A percentile compares a stretch with the other conserved stretches of the same genome.
These are phyloP conservation scores for Coregonus sp. DNA, from an alignment of 2,797 vertebrate species.

Conservation along the genomic window DNA sequence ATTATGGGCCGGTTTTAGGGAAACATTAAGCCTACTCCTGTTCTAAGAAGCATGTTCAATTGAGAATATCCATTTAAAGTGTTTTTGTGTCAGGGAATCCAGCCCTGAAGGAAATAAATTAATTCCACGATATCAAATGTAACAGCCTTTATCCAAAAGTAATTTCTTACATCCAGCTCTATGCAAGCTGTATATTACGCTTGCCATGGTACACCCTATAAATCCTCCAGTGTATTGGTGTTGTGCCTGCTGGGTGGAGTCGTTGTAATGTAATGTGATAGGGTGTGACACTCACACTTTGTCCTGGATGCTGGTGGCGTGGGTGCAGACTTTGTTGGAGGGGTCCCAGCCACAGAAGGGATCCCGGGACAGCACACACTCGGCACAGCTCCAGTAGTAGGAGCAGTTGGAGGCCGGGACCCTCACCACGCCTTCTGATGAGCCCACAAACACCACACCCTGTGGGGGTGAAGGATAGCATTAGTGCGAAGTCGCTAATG, in stretches of 20 bases:
- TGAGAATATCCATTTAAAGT: too few species aligned
- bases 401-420: conserved; percentile 87
- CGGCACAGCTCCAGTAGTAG: conserved; percentile 82
- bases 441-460: conserved; percentile 82
- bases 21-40: too few species aligned
- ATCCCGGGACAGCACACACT: conserved; percentile 88
- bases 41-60: too few species aligned
- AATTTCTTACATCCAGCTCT: too few species aligned
- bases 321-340: conserved; percentile 53
- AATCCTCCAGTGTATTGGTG: background rate
- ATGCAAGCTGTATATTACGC: too few species aligned
- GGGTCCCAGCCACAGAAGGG: conserved; percentile 90
- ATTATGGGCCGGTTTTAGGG: too few species aligned
- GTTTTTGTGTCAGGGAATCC: too few species aligned
- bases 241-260: background rate
- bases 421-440: conserved; percentile 77
- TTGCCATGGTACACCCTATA: too few species aligned
- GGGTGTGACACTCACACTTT: conserved; percentile 62
- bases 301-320: conserved; percentile 14
- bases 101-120: too few species aligned
- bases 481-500: background rate
- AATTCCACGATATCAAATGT: too few species aligned
- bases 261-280: background rate
- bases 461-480: conserved; percentile 47
- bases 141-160: too few species aligned